These are phyloP conservation scores for Rhopalosiphum padi DNA, from an alignment of 1,140 invertebrate genomes.

Conservation along the genomic window DNA sequence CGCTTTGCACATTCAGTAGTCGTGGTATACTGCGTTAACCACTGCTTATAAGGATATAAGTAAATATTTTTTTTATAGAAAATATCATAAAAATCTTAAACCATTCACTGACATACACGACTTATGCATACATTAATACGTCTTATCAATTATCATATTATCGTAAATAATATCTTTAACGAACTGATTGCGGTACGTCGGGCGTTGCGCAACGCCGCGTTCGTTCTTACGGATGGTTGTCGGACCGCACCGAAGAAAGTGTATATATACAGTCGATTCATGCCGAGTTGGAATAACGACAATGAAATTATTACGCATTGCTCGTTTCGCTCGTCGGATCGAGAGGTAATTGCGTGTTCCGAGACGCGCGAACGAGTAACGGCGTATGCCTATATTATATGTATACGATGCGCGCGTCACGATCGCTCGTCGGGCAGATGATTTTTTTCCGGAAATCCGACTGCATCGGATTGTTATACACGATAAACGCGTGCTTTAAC, in stretches of 20 bases:
- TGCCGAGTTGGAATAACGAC: neutral
- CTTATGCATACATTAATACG: too few relatives aligned
- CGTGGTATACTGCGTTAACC: too few relatives aligned
- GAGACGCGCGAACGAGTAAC: neutral
- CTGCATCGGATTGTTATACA: neutral
- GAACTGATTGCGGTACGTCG: neutral
- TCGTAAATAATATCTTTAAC: too few relatives aligned
- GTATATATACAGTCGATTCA: neutral
- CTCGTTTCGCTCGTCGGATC: neutral
- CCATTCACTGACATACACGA: too few relatives aligned
- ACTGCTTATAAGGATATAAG: too few relatives aligned
- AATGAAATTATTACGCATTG: conserved; percentile 4
- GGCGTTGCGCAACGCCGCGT: neutral
- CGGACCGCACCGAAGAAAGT: neutral
- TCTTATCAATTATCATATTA: neutral
- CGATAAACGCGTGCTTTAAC: neutral
- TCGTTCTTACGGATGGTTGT: neutral
- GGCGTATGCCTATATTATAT: neutral
- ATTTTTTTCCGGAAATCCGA: neutral
- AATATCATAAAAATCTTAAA: too few relatives aligned
- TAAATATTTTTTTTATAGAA: too few relatives aligned
- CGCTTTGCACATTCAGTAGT: too few relatives aligned
- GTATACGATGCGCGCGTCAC: neutral
- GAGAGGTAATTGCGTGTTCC: neutral
- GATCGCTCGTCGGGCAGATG: neutral